Evolutionary conservation across 2,113 vertebrate genomes (phyloP), one percentile per base, ranked within the genome.

Genomic region (Trinectes maculatus): DNA sequence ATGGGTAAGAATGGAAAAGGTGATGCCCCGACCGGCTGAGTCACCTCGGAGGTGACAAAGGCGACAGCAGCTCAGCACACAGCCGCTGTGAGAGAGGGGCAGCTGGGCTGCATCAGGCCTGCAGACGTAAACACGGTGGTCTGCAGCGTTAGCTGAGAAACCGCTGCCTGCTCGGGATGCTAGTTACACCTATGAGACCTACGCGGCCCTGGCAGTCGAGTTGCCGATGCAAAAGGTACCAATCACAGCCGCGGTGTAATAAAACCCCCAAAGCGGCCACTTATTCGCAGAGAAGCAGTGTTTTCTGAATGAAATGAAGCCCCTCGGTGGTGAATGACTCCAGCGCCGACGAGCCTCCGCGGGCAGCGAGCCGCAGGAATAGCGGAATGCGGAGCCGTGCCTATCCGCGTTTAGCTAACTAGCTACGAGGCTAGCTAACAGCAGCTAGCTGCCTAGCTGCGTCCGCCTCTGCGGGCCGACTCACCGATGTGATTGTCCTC

Each of bases 401-500:
- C 56, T 34, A 15, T 54, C 26, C 48, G 39, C 62, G 37, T 36
- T 33, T 63, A 48, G 70, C 86, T 82, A 82, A 53, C 82, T 76
- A 79, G 86, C 86, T 47, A 13, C 56, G 47, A 3, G 2, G 68
- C 66, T 61, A 67, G 69, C 77, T 79, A 71, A 24, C 7, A 6
- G 6, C 62, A 33, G 77, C 79, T 86, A 90, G 80, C 77, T 5
- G 58, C 51, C 65, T 80, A 79, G 77, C 77, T 58, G 52, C 36
- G 53, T 40, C 49, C 33, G 39, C 48, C 72, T 42, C 74, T 57
- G 71, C 3, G 77, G 75, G 59, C 72, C 37, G 71, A 89, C 90
- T 89, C 84, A 91, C 89, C 89, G 87, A 98, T 98, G 89, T 98
- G 96, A 91, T 94, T 97, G 92, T 96, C 96, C 88, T 98, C 96